Conservation (phyloP, 2,113 vertebrate species). For the Macquaria australasica region DNA sequence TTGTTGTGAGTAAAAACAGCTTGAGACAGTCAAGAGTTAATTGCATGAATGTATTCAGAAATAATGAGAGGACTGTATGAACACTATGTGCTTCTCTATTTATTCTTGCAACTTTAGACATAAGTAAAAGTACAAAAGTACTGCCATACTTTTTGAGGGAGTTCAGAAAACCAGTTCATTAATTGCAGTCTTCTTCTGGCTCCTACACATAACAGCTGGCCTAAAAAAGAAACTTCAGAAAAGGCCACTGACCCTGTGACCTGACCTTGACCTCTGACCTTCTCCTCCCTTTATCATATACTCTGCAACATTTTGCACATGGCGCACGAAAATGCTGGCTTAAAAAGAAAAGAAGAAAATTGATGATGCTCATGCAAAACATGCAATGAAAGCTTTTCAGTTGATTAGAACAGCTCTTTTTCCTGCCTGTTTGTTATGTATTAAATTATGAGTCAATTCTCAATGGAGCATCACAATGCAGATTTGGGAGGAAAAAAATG, state of each 20-base stretch:
- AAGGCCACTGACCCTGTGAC: background rate
- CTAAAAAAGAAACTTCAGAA: background rate
- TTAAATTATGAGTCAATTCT: background rate
- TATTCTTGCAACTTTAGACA: too few relatives aligned
- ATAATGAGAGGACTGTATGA: too few relatives aligned
- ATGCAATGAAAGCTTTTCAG: background rate
- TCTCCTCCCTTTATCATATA: background rate
- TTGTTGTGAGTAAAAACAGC: background rate
- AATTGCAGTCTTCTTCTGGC: background rate
- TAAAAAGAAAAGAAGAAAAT: background rate
- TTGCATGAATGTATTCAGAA: too few relatives aligned
- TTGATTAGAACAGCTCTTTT: slow-evolving; percentile 6
- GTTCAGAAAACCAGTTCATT: background rate
- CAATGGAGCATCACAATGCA: too few relatives aligned
- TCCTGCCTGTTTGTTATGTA: slow-evolving; percentile 1
- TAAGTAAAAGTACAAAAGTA: too few relatives aligned
- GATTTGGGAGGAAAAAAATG: too few relatives aligned
- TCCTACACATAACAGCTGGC: too few relatives aligned
- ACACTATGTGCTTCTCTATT: too few relatives aligned
- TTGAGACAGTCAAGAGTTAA: background rate
- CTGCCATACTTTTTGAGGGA: background rate
- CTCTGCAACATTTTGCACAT: slow-evolving; percentile 1
- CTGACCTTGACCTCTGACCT: background rate
- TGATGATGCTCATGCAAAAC: too few relatives aligned
- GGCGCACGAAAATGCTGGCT: background rate